Evolutionary conservation across 2,113 vertebrate genomes (phyloP).

Genomic region (Regulus satrapa): DNA sequence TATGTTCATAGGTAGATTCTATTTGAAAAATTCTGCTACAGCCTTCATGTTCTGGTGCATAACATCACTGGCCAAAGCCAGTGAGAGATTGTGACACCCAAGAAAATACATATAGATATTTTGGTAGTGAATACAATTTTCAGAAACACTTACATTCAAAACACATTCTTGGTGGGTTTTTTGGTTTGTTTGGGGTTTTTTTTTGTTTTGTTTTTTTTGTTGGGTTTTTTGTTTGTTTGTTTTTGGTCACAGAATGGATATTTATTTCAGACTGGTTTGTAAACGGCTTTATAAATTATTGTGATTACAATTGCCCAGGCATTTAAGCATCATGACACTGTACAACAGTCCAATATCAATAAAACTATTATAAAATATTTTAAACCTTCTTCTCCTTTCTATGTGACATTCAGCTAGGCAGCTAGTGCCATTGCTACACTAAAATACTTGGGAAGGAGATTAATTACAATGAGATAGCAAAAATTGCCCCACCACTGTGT

Average conservation of each 20-base stretch:
- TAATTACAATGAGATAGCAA: not conserved
- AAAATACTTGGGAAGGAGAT: not conserved
- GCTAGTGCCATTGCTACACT: not conserved
- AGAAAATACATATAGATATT: not conserved
- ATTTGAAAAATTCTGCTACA: not conserved
- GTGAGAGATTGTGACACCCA: not conserved
- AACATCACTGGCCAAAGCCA: not conserved
- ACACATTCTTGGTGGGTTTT: too few species aligned
- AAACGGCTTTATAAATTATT: not conserved
- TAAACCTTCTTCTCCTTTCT: not conserved
- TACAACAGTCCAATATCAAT: not conserved
- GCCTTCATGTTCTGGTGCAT: accelerated
- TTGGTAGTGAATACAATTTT: not conserved
- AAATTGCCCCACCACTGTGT: not conserved
- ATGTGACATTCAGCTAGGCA: not conserved
- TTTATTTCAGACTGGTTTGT: not conserved
- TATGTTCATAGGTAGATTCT: not conserved
- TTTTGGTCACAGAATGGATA: not conserved
- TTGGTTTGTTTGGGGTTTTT: too few species aligned
- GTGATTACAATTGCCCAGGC: not conserved
- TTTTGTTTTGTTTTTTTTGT: too few species aligned
- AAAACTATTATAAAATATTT: not conserved
- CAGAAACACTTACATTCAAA: not conserved
- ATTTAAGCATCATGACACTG: not conserved
- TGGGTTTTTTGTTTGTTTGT: not conserved